Evolutionary conservation across 2,797 vertebrate genomes (phyloP).

Genomic region (Chelonia mydas): DNA sequence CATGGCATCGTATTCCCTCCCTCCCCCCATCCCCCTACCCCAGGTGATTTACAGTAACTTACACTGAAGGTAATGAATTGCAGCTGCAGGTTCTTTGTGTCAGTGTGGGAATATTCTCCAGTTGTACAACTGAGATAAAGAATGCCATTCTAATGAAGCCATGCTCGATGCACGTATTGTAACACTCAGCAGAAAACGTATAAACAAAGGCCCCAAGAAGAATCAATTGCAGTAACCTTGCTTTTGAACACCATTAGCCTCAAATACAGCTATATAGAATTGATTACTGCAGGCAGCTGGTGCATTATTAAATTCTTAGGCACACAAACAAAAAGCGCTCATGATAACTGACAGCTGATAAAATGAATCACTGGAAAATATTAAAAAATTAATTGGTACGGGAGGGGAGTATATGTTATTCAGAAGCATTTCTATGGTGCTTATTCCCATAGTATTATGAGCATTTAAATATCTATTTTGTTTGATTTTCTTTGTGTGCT

Average conservation of each 20-base stretch:
- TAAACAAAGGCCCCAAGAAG: neutral
- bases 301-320: slow-evolving; percentile 15
- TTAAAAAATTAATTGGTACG: neutral
- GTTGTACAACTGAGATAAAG: neutral
- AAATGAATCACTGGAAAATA: slow-evolving; percentile 14
- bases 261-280: neutral
- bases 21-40: neutral
- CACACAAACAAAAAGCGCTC: neutral
- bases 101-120: neutral
- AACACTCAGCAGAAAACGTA: slow-evolving; percentile 20
- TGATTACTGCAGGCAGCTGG: slow-evolving; percentile 10
- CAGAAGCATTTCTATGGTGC: neutral
- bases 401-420: neutral
- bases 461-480: slow-evolving; percentile 2
- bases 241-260: slow-evolving; percentile 36
- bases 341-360: neutral
- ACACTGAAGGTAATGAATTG: neutral
- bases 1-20: fast-evolving
- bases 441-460: neutral
- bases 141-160: neutral
- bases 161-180: neutral
- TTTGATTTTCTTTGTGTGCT: neutral
- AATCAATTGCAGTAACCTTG: neutral
- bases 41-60: neutral
- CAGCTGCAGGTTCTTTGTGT: neutral